phyloP scores from a whole-genome alignment of 2,888 invertebrate genomes.

The Agonopterix arenella region DNA sequence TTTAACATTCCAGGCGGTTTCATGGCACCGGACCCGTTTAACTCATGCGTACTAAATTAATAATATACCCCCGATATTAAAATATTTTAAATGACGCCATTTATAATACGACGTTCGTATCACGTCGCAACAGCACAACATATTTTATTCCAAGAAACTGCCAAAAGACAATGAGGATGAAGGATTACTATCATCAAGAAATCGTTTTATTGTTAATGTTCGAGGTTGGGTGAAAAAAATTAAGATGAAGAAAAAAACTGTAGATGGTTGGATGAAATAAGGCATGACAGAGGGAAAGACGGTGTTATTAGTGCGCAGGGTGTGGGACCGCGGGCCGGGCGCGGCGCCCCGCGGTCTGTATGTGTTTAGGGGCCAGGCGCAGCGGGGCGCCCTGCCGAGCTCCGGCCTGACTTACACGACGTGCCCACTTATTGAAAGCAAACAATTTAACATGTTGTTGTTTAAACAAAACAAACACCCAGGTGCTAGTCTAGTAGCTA shows the following conservation, averaged over 20 bases:
- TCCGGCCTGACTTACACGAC: slow-evolving; percentile 20
- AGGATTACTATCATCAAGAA: slow-evolving; percentile 73
- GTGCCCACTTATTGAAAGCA: slow-evolving; percentile 65
- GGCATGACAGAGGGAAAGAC: slow-evolving; percentile 69
- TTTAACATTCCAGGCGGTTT: slow-evolving; percentile 71
- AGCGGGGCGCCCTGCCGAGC: slow-evolving; percentile 35
- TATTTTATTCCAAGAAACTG: slow-evolving; percentile 75
- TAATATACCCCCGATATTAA: slow-evolving; percentile 74
- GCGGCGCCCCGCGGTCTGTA: slow-evolving; percentile 74
- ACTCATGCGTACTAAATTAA: slow-evolving; percentile 74
- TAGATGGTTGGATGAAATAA: slow-evolving; percentile 63
- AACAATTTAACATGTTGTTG: slow-evolving; percentile 63
- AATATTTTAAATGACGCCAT: slow-evolving; percentile 76
- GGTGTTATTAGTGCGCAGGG: slow-evolving; percentile 65
- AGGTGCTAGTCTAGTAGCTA: neutral
- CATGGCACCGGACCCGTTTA: slow-evolving; percentile 63
- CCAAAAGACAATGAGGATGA: slow-evolving; percentile 76
- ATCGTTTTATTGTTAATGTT: slow-evolving; percentile 70
- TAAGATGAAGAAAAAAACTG: slow-evolving; percentile 57
- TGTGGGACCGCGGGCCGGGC: slow-evolving; percentile 47
- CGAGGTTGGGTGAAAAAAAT: slow-evolving; percentile 56
- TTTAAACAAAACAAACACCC: slow-evolving; percentile 65
- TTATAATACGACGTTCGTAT: slow-evolving; percentile 73
- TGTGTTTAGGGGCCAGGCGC: slow-evolving; percentile 60
- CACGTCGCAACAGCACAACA: slow-evolving; percentile 67